Percentiles rank a stretch among this genome's conserved stretches.
phyloP scores from a whole-genome alignment of 2,113 vertebrate genomes.

The Conger conger region DNA sequence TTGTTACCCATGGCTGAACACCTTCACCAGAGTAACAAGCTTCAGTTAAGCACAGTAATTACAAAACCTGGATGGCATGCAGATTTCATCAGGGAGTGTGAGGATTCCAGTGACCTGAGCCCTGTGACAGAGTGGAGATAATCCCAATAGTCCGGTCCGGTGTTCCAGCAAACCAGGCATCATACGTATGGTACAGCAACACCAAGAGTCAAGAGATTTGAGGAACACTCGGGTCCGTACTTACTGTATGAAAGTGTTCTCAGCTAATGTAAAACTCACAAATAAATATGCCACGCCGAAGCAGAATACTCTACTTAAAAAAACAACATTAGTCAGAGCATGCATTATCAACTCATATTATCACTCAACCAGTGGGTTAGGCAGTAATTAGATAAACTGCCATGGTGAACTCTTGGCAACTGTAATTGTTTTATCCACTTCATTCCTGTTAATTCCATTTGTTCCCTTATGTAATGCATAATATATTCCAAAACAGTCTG shows the following conservation, averaged over 20 bases:
- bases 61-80: not conserved
- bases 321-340: not conserved
- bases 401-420: not conserved
- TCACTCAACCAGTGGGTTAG: not conserved
- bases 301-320: not conserved
- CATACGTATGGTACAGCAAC: not conserved
- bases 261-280: not conserved
- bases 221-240: not conserved
- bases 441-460: not conserved
- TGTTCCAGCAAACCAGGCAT: not conserved
- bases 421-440: not conserved
- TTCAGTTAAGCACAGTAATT: not conserved
- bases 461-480: not conserved
- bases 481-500: constrained; percentile 6
- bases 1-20: not conserved
- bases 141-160: not conserved
- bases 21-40: not conserved
- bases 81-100: not conserved
- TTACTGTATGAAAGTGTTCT: not conserved
- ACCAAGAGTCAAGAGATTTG: not conserved
- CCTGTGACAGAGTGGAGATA: not conserved
- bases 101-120: not conserved
- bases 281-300: not conserved
- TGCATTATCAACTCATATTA: no score
- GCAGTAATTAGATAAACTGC: no score